phyloP scores from a whole-genome alignment of 1,140 invertebrate species.

The Tigriopus japonicus region DNA sequence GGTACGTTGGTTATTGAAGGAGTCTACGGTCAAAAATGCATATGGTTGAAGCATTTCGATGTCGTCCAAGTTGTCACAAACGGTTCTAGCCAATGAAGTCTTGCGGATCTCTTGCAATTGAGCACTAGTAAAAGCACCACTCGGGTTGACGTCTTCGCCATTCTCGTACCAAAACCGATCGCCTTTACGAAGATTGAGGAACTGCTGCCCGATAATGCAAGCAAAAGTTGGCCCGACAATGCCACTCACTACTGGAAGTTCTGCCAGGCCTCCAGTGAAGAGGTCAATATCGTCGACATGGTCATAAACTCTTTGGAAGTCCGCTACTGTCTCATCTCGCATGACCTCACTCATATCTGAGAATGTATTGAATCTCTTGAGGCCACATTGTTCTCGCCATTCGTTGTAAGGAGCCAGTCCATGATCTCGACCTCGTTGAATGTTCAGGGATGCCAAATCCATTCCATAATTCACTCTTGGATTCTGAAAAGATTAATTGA shows the following conservation, averaged over 20 bases:
- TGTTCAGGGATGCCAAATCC: constrained; percentile 36
- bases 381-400: constrained; percentile 58
- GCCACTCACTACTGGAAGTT: constrained; percentile 60
- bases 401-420: constrained; percentile 60
- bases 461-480: constrained; percentile 24
- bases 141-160: constrained; percentile 44
- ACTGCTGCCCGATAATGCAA: constrained; percentile 86
- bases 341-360: constrained; percentile 51
- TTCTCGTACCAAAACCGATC: constrained; percentile 50
- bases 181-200: constrained; percentile 50
- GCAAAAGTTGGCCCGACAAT: constrained; percentile 86
- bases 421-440: constrained; percentile 59
- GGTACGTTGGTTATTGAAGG: background rate
- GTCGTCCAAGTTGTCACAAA: constrained; percentile 46
- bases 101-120: constrained; percentile 41
- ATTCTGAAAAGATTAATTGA: background rate
- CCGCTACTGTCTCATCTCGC: constrained; percentile 32
- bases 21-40: constrained; percentile 18
- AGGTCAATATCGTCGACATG: constrained; percentile 30
- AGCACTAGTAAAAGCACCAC: constrained; percentile 45
- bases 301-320: constrained; percentile 24
- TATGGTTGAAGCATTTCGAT: constrained; percentile 25
- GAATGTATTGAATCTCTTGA: constrained; percentile 48
- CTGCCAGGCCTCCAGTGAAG: constrained; percentile 47
- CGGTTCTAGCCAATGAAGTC: constrained; percentile 41